Evolutionary conservation across 2,888 invertebrate genomes (phyloP).

Genomic region (Boloria selene): DNA sequence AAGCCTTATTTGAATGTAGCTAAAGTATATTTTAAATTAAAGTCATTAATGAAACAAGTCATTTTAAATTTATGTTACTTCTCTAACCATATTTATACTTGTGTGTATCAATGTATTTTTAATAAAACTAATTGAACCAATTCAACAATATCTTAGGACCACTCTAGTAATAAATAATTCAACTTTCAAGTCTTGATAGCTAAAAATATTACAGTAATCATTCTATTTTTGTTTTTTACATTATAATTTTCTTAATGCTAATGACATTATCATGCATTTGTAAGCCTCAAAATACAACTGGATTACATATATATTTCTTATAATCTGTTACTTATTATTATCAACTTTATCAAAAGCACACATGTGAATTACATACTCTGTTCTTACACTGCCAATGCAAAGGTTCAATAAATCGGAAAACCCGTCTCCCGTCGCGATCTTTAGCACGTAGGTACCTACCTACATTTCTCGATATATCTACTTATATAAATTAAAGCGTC

Average conservation of each 20-base stretch:
- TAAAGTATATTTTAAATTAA: not conserved
- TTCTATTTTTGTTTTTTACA: no score
- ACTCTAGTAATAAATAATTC: no score
- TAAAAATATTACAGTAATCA: no score
- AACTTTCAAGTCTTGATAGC: no score
- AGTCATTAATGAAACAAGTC: not conserved
- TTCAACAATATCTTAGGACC: not conserved
- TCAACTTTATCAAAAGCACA: not conserved
- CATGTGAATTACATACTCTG: not conserved
- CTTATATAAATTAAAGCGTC: no score
- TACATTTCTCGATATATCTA: not conserved
- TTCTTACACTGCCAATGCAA: not conserved
- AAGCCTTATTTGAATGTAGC: not conserved
- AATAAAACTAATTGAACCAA: not conserved
- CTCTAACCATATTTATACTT: not conserved
- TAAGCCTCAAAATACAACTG: no score
- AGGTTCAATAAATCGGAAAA: constrained; percentile 18
- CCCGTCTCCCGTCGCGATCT: constrained; percentile 1
- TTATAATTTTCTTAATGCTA: no score
- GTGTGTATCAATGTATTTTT: not conserved
- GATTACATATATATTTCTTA: no score
- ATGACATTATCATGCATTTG: no score
- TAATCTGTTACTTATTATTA: no score
- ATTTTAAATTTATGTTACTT: not conserved
- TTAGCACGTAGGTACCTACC: not conserved